Evolutionary conservation across 2,797 vertebrate genomes (phyloP).

Genomic region (Falco columbarius): DNA sequence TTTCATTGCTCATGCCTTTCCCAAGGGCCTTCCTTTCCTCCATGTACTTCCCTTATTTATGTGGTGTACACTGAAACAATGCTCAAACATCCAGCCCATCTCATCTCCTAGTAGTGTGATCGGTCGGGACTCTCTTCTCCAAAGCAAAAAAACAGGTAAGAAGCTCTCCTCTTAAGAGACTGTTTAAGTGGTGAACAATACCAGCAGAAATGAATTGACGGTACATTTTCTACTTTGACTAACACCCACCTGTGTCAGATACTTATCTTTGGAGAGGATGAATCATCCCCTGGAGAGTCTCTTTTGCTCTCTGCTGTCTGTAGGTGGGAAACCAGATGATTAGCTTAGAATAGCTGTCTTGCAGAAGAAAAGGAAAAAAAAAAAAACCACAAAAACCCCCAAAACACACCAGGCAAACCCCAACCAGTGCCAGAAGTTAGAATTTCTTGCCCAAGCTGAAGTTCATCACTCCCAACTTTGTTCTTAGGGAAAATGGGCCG

Average conservation of each 20-base stretch:
- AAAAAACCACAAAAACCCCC: too few relatives aligned
- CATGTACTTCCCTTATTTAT: not conserved
- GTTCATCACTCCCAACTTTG: not conserved
- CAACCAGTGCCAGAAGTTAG: not conserved
- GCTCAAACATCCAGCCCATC: not conserved
- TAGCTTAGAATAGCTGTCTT: slow-evolving; percentile 15
- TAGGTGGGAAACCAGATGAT: slow-evolving; percentile 45
- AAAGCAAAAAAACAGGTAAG: not conserved
- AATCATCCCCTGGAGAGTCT: slow-evolving; percentile 5
- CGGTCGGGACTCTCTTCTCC: not conserved
- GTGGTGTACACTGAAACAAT: not conserved
- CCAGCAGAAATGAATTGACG: slow-evolving; percentile 33
- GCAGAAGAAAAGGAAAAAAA: not conserved
- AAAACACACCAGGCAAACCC: not conserved
- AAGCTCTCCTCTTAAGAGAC: not conserved
- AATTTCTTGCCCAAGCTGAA: not conserved
- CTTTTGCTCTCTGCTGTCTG: slow-evolving; percentile 20
- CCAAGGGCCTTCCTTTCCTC: not conserved
- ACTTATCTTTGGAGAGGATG: slow-evolving; percentile 40
- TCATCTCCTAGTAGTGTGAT: not conserved
- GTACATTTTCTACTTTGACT: slow-evolving; percentile 56
- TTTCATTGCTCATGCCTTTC: not conserved
- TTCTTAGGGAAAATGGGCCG: not conserved
- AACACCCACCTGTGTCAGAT: slow-evolving; percentile 60
- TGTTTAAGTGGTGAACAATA: slow-evolving; percentile 28